Evolutionary conservation across 2,888 invertebrate genomes (phyloP), one percentile per base, ranked within the genome.

Genomic region (Trimorus sp.): DNA sequence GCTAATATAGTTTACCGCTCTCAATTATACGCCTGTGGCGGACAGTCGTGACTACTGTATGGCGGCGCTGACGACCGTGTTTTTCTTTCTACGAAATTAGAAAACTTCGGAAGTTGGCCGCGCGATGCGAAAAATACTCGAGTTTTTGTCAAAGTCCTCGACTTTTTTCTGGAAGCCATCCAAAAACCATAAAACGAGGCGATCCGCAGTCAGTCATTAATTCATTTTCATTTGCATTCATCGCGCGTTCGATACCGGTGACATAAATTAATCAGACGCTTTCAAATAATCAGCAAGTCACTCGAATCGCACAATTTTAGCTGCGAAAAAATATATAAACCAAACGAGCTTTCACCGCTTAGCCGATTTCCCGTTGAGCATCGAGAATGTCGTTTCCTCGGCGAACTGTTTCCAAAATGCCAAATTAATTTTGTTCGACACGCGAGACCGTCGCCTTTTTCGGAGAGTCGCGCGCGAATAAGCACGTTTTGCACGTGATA

Each of bases 1-100:
- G 71, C 69, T 83, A 79, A 79, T 79, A 79, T 76, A 68, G 79
- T 83, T 83, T 83, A 83, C 66, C 63, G 59, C 76, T 82, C 79
- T 79, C 79, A 79, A 82, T 82, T 82, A 82, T 82, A 79, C 62
- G 82, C 59, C 73, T 54, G 76, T 63, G 73, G 71, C 63, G 49
- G 71, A 79, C 78, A 74, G 70, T 78, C 63, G 59, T 74, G 74
- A 75, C 78, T 74, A 66, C 75, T 65, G 60, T 40, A 56, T 37
- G 66, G 49, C 60, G 48, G 54, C 60, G n/a, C 11, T 53, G 53
- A 63, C 66, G 75, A 76, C 76, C 66, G 54, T 83, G 82, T 79
- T 76, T 83, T 83, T 83, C 82, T 79, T 83, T 83, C 83, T 73
- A 69, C 73, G 77, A 79, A 26, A 26, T 26, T 26, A 26, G 26